Percentiles rank a stretch among this genome's conserved stretches.
These are phyloP conservation scores for Archaeoteleia sp. DNA, from an alignment of 2,888 invertebrate species.

Conservation along the genomic window DNA sequence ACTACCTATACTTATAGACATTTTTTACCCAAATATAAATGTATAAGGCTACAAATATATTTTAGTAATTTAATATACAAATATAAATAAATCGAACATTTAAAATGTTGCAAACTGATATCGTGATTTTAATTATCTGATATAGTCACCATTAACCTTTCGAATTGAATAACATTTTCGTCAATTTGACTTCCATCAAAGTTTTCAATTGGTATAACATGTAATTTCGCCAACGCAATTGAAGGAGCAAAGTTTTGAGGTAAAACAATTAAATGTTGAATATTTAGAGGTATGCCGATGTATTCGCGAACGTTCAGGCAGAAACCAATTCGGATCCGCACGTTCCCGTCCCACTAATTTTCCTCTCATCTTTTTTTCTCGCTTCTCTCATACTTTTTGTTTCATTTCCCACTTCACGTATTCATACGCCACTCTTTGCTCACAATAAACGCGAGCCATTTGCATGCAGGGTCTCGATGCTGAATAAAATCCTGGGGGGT, in stretches of 20 bases:
- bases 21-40: no score
- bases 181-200: no score
- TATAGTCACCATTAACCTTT: no score
- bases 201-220: not conserved
- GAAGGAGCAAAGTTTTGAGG: slow-evolving; percentile 3
- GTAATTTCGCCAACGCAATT: not conserved
- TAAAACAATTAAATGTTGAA: slow-evolving; percentile 27
- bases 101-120: no score
- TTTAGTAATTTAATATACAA: no score
- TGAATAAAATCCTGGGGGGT: slow-evolving; percentile 62
- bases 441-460: slow-evolving; percentile 71
- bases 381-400: slow-evolving; percentile 52
- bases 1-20: no score
- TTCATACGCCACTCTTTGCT: slow-evolving; percentile 70
- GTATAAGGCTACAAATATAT: no score
- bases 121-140: no score
- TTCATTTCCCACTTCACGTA: slow-evolving; percentile 69
- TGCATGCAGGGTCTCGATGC: slow-evolving; percentile 67
- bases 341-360: slow-evolving; percentile 28
- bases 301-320: slow-evolving; percentile 9
- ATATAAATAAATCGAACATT: no score
- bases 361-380: slow-evolving; percentile 28
- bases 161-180: no score
- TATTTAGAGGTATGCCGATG: slow-evolving; percentile 5
- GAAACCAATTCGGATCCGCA: slow-evolving; percentile 21